Percentiles rank a stretch among this genome's conserved stretches.
phyloP scores from a whole-genome alignment of 2,113 vertebrate species.

The Notechis scutatus region DNA sequence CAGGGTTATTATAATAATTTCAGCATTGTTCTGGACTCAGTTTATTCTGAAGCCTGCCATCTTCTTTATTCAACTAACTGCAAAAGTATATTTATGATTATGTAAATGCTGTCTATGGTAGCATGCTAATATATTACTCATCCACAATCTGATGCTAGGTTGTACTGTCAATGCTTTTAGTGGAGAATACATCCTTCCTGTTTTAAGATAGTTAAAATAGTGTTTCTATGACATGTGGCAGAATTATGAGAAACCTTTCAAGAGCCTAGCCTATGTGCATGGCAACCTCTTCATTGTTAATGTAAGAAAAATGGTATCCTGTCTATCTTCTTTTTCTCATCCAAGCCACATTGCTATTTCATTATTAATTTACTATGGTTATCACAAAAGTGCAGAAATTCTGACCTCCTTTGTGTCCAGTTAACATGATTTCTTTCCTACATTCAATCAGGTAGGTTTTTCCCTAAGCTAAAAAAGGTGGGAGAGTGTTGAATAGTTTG shows the following conservation, averaged over 20 bases:
- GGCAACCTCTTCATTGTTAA: not conserved
- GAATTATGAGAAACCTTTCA: not conserved
- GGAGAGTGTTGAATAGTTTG: not conserved
- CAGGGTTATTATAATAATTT: not conserved
- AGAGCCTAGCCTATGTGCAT: not conserved
- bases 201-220: not conserved
- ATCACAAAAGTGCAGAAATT: not conserved
- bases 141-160: not conserved
- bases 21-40: not conserved
- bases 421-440: not conserved
- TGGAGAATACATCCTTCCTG: not conserved
- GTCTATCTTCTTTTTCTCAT: not conserved
- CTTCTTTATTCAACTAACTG: not conserved
- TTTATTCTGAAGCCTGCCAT: not conserved
- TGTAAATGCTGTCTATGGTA: not conserved
- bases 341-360: not conserved
- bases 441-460: not conserved
- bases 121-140: not conserved
- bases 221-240: not conserved
- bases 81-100: not conserved
- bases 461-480: not conserved
- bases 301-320: not conserved
- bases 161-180: not conserved
- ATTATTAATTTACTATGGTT: not conserved
- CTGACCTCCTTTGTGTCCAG: not conserved